These are phyloP conservation scores for Drosophila triauraria DNA, from an alignment of 1,140 invertebrate species.

Conservation along the genomic window DNA sequence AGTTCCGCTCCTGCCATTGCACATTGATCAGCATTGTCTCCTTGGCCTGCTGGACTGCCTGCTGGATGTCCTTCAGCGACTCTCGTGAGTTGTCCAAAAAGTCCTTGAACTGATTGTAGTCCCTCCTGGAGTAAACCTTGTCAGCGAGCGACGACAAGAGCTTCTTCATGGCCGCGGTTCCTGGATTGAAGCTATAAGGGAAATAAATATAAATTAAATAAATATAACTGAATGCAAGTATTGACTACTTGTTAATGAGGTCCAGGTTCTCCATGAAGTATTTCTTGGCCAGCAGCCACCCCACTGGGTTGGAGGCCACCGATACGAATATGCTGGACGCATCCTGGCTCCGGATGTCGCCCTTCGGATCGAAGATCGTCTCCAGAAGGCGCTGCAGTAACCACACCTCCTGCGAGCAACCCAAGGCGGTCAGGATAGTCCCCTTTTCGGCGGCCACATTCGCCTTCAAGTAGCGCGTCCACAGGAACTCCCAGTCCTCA, in stretches of 20 bases:
- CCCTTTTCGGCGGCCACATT: conserved; percentile 89
- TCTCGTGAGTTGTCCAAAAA: conserved; percentile 82
- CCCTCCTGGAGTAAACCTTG: conserved; percentile 84
- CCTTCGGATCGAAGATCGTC: conserved; percentile 86
- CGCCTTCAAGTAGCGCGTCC: conserved; percentile 89
- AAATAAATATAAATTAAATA: background rate
- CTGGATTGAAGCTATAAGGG: conserved; percentile 80
- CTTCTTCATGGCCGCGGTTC: conserved; percentile 75
- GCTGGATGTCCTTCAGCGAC: conserved; percentile 84
- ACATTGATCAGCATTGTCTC: conserved; percentile 85
- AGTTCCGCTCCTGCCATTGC: conserved; percentile 85
- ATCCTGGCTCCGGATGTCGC: conserved; percentile 90
- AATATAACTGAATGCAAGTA: conserved; percentile 44
- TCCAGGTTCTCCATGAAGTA: conserved; percentile 87
- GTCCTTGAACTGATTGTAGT: conserved; percentile 84
- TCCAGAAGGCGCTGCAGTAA: conserved; percentile 89
- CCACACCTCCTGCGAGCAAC: conserved; percentile 90
- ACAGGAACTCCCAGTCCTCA: conserved; percentile 93
- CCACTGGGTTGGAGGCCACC: conserved; percentile 86
- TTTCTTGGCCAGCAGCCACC: conserved; percentile 88
- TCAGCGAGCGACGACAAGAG: conserved; percentile 83
- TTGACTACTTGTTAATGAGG: conserved; percentile 87
- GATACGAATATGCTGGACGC: conserved; percentile 86
- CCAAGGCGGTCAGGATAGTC: conserved; percentile 88
- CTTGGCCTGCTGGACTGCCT: conserved; percentile 85